A percentile compares a stretch with the other conserved stretches of the same genome.
Evolutionary conservation across 2,113 vertebrate genomes (phyloP).

Genomic region (Gorsachius goisagi): DNA sequence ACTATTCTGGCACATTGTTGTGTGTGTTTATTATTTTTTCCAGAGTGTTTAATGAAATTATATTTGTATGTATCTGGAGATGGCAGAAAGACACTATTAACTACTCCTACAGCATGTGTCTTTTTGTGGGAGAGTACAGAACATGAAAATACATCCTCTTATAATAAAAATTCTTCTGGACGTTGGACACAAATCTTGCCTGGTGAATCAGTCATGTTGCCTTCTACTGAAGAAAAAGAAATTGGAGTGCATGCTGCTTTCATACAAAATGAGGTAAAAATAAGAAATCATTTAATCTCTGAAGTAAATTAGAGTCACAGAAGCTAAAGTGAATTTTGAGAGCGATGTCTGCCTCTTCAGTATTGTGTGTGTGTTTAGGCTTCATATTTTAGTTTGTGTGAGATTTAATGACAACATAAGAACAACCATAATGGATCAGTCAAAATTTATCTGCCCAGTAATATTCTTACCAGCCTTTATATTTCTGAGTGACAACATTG

Average conservation of each 20-base stretch:
- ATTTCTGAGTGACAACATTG: neutral
- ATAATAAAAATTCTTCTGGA: slow-evolving; percentile 70
- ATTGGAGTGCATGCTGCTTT: slow-evolving; percentile 79
- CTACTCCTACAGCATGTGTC: slow-evolving; percentile 72
- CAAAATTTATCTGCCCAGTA: neutral
- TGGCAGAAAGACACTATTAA: slow-evolving; percentile 80
- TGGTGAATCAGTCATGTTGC: slow-evolving; percentile 74
- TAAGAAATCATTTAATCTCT: neutral
- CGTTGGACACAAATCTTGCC: slow-evolving; percentile 83
- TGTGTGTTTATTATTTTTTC: neutral
- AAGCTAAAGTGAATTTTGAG: neutral
- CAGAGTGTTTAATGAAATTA: slow-evolving; percentile 71
- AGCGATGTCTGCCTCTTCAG: neutral
- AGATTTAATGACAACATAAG: neutral
- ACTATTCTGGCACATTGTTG: neutral
- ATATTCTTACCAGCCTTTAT: neutral
- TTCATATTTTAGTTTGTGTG: fast-evolving
- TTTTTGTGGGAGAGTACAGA: slow-evolving; percentile 89
- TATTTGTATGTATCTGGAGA: slow-evolving; percentile 85
- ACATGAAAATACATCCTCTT: slow-evolving; percentile 37
- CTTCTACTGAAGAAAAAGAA: slow-evolving; percentile 86
- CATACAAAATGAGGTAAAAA: slow-evolving; percentile 84
- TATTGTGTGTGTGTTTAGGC: neutral
- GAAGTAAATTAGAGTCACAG: neutral
- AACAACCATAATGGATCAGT: neutral